Base-by-base conservation (phyloP, 2,113 vertebrate species). In the Pungitius pungitius region DNA sequence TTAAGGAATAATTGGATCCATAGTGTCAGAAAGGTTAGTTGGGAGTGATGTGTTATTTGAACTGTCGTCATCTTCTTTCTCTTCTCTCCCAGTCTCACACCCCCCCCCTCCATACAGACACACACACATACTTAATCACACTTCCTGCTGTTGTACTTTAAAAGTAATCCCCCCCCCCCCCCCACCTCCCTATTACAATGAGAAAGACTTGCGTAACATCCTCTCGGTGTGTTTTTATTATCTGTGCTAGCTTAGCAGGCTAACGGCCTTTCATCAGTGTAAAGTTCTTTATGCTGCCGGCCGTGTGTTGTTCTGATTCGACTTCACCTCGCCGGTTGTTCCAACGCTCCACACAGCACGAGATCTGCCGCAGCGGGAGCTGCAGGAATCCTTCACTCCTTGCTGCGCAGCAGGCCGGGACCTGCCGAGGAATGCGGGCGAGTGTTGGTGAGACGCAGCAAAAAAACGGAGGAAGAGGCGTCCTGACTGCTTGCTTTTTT, bases 381-480 rank as follows among this genome's bases (percentile, higher is more conserved):
- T 56, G 67, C 27, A 63, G 78, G 78, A 89, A 85, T 87, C 78
- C 58, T 87, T 30, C 60, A 49, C 74, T 80, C 69, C n/a, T n/a
- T 63, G 55, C 55, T 62, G 60, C 67, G 18, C 68, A 77, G 88
- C 92, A 90, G 84, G 92, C 87, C 51, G 8, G 20, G 87, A 88
- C 92, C 87, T 92, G 92, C 90, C 35, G 40, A 91, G 76, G 92
- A 93, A 91, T 93, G 87, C 72, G 27, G 68, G 76, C 83, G 69
- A 74, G 60, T 20, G 60, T 68, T 13, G 20, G 60, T 80, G 57
- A 26, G 68, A 78, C 9, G 20, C 13, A 37, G 59, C 43, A 30
- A n/a, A n/a, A n/a, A n/a, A 79, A 24, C 52, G 42, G 4, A n/a
- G 8, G 42, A 35, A 35, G 33, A 7, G 33, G 33, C 33, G 33